These are phyloP conservation scores for Crypturellus tataupa DNA, from an alignment of 2,797 vertebrate genomes.

Conservation along the genomic window DNA sequence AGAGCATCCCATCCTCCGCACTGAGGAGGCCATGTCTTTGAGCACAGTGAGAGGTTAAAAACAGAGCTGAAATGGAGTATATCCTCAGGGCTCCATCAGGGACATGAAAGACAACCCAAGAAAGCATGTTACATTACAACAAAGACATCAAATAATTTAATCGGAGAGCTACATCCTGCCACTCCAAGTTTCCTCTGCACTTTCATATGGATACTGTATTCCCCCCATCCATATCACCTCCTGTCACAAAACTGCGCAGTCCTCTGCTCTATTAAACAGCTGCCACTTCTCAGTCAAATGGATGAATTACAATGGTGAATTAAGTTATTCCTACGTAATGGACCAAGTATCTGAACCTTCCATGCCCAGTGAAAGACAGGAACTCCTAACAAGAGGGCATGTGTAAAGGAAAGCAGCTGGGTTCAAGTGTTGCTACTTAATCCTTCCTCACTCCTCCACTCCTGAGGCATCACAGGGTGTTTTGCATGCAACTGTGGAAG, in stretches of 20 bases:
- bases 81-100: slow-evolving; percentile 70
- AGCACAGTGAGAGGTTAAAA: slow-evolving; percentile 72
- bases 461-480: background rate
- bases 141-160: slow-evolving; percentile 76
- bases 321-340: slow-evolving; percentile 48
- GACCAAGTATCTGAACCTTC: slow-evolving; percentile 25
- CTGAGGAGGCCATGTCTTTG: slow-evolving; percentile 61
- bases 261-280: background rate
- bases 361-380: slow-evolving; percentile 2
- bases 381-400: background rate
- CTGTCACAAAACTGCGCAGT: background rate
- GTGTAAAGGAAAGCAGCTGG: background rate
- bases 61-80: slow-evolving; percentile 66
- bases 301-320: slow-evolving; percentile 64
- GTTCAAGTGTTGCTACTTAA: background rate
- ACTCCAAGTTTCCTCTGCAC: slow-evolving; percentile 41
- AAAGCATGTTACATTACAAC: slow-evolving; percentile 69
- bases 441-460: background rate
- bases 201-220: background rate
- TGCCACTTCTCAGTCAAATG: slow-evolving; percentile 59
- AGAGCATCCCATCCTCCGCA: slow-evolving; percentile 73
- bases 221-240: background rate
- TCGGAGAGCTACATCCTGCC: slow-evolving; percentile 33
- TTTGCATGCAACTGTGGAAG: background rate
- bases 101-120: slow-evolving; percentile 75